These are phyloP conservation scores for Ligdia adustata DNA, from an alignment of 2,888 invertebrate genomes.

Conservation along the genomic window DNA sequence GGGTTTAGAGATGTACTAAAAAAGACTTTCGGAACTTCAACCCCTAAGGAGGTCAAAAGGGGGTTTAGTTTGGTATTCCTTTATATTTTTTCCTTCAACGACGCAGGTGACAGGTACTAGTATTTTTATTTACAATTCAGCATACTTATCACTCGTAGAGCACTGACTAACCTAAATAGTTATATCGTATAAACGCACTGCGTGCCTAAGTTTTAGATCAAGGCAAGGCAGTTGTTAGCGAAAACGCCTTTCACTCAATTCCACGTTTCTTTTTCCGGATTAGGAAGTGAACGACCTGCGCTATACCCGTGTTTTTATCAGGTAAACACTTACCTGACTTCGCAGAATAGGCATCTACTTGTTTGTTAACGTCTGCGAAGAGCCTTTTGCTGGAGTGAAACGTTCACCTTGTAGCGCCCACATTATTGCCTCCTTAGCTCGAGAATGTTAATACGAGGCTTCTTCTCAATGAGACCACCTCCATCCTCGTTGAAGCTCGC, in stretches of 20 bases:
- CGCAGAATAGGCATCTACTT: conserved; percentile 35
- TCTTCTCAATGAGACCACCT: conserved; percentile 53
- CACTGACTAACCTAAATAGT: too few species aligned
- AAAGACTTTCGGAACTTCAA: too few species aligned
- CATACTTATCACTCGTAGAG: too few species aligned
- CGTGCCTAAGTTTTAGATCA: conserved; percentile 30
- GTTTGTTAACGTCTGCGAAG: conserved; percentile 40
- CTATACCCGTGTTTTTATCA: conserved; percentile 32
- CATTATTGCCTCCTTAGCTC: conserved; percentile 60
- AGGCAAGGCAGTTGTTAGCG: conserved; percentile 31
- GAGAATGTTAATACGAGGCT: conserved; percentile 63
- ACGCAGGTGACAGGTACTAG: too few species aligned
- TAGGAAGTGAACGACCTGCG: conserved; percentile 38
- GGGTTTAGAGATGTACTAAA: too few species aligned
- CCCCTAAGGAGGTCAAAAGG: too few species aligned
- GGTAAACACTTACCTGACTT: conserved; percentile 22
- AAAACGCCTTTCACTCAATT: conserved; percentile 38
- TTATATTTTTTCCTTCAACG: too few species aligned
- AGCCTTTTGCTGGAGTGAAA: conserved; percentile 63
- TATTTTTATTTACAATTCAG: too few species aligned
- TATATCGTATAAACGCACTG: too few species aligned
- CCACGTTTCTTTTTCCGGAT: conserved; percentile 36
- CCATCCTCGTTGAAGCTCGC: conserved; percentile 55
- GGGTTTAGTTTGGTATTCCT: too few species aligned
- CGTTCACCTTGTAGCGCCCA: conserved; percentile 62